Evolutionary conservation across 2,113 vertebrate genomes (phyloP).

Genomic region (Rhabdomys dilectus): DNA sequence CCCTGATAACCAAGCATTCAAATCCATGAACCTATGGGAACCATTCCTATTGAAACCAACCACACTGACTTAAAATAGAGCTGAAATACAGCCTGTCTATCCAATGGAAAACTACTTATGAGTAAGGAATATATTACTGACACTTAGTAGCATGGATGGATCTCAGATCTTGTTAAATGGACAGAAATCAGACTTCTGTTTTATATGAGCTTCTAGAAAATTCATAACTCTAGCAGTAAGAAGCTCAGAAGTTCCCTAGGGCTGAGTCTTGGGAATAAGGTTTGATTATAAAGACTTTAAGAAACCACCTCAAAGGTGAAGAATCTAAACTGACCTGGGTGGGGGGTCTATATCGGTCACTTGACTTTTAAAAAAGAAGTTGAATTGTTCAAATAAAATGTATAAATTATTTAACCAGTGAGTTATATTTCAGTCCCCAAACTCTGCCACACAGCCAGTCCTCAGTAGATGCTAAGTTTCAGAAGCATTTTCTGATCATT

Average conservation of each 20-base stretch:
- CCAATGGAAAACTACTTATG: not conserved
- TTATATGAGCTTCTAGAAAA: conserved; percentile 31
- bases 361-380: not conserved
- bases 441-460: not conserved
- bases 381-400: conserved; percentile 28
- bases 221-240: not conserved
- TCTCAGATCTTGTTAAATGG: not conserved
- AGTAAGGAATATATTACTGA: not conserved
- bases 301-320: not conserved
- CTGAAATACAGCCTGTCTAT: not conserved
- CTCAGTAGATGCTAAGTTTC: conserved; percentile 1
- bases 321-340: not conserved
- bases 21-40: not conserved
- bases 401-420: not conserved
- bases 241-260: not conserved
- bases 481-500: not conserved
- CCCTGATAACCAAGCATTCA: not conserved
- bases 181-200: conserved; percentile 15
- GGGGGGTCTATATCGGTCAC: not conserved
- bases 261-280: not conserved
- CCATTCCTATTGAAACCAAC: not conserved
- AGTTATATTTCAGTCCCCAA: not conserved
- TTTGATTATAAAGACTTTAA: not conserved
- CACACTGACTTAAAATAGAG: not conserved
- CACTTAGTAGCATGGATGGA: not conserved